Evolutionary conservation across 1,140 invertebrate species (phyloP), one percentile per base, ranked within the genome.

Genomic region (Drosophila ogumai): DNA sequence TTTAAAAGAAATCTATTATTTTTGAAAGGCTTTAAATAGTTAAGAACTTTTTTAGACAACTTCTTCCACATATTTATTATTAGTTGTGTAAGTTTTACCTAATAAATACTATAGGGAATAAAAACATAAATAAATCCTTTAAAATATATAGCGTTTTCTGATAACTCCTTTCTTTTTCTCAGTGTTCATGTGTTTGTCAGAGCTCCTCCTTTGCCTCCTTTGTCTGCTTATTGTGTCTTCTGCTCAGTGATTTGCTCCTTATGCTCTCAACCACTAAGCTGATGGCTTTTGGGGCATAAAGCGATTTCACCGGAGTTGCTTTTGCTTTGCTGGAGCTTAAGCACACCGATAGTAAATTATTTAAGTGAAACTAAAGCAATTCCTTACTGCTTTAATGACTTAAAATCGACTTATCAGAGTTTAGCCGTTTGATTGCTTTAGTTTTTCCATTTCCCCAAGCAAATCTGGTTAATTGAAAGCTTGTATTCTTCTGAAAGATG

Each of bases 241-340:
- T 71, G 82, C 75, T 63, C 44, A 64, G 56, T 85, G 60, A 63
- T 75, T 81, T 79, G 31, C 74, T 57, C 60, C 77, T 74, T 64
- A 81, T 78, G 78, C 57, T 75, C 54, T 64, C 59, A 75, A 56
- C 75, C 75, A 56, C 80, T 69, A 77, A 85, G 81, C 67, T 75
- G 65, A 87, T 60, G 59, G 55, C 64, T 32, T 64, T 82, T 32
- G 44, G 41, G 64, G 47, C 66, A 69, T 55, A 69, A 69, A 67
- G 32, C 47, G 47, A 67, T 69, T 69, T 66, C 38, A 44, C 12
- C 31, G 38, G 58, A 61, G 44, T 44, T 54, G 50, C 36, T 49
- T 28, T 19, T 40, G 7, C 52, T 5, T 15, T 54, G 32, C 46
- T 69, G 43, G 25, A 34, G 66, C 61, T 49, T 72, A 58, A 57